These are phyloP conservation scores for Menidia menidia DNA, from an alignment of 2,797 vertebrate genomes.

Conservation along the genomic window DNA sequence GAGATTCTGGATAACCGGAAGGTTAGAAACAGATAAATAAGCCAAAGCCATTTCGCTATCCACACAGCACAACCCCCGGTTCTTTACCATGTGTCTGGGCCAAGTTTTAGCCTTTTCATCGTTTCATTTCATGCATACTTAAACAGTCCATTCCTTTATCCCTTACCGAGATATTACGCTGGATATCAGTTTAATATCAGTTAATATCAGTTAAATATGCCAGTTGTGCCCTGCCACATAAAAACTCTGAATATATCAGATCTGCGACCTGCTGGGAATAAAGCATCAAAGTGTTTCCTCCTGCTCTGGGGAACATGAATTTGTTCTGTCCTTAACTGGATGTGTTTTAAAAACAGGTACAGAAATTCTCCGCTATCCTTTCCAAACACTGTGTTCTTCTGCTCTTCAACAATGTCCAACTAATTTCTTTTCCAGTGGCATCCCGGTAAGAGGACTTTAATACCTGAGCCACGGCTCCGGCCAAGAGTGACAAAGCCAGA, in stretches of 20 bases:
- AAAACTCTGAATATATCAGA: too few relatives aligned
- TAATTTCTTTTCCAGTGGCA: constrained; percentile 68
- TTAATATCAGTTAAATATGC: too few relatives aligned
- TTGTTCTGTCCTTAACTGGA: constrained; percentile 4
- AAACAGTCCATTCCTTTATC: too few relatives aligned
- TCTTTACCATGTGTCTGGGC: too few relatives aligned
- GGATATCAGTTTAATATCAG: too few relatives aligned
- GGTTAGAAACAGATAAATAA: too few relatives aligned
- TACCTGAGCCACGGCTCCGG: constrained; percentile 41
- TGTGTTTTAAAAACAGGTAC: constrained; percentile 25
- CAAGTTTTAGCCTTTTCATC: too few relatives aligned
- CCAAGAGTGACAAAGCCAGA: constrained; percentile 75
- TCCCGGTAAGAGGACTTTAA: constrained; percentile 51
- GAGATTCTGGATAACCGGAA: not conserved
- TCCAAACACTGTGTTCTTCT: constrained; percentile 32
- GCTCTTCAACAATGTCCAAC: constrained; percentile 20
- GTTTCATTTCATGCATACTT: too few relatives aligned
- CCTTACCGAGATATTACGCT: too few relatives aligned
- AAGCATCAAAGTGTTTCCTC: not conserved
- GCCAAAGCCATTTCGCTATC: too few relatives aligned
- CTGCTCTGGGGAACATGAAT: not conserved
- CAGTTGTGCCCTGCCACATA: too few relatives aligned
- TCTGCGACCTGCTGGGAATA: not conserved
- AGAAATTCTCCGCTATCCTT: constrained; percentile 24
- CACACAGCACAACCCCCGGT: too few relatives aligned